A percentile compares a stretch with the other conserved stretches of the same genome.
phyloP scores from a whole-genome alignment of 2,888 invertebrate species.

The Troilus luridus region DNA sequence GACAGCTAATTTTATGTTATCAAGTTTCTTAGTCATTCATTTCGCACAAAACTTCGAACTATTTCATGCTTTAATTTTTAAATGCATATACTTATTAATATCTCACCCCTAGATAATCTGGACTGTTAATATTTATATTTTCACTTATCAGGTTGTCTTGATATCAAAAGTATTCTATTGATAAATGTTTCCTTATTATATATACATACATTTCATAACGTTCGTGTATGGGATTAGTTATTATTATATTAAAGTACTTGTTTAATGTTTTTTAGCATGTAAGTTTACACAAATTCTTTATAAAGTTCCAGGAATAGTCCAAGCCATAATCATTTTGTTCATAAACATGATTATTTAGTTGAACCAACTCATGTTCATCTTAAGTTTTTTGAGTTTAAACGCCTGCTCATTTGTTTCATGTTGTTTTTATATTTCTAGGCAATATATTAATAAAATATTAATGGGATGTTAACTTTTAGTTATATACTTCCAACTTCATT shows the following conservation, averaged over 20 bases:
- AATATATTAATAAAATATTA: not conserved
- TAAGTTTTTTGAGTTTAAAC: not conserved
- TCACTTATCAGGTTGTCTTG: not conserved
- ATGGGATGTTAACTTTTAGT: not conserved
- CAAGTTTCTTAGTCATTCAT: not conserved
- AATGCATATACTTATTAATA: not conserved
- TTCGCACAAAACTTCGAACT: not conserved
- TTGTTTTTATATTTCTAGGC: not conserved
- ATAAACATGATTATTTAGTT: not conserved
- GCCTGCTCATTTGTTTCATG: not conserved
- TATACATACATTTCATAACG: not conserved
- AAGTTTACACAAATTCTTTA: not conserved
- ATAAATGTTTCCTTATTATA: not conserved
- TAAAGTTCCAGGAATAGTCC: not conserved
- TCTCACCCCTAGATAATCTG: not conserved
- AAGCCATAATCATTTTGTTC: not conserved
- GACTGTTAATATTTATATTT: not conserved
- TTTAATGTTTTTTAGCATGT: not conserved
- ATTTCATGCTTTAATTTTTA: not conserved
- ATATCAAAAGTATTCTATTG: not conserved
- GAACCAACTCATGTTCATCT: not conserved
- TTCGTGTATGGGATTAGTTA: not conserved
- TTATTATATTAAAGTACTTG: not conserved
- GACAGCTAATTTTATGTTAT: constrained; percentile 12
- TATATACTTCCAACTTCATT: not conserved